Conservation (phyloP, 53 echinoderm and acorn worm species). For the Mesocentrotus franciscanus region DNA sequence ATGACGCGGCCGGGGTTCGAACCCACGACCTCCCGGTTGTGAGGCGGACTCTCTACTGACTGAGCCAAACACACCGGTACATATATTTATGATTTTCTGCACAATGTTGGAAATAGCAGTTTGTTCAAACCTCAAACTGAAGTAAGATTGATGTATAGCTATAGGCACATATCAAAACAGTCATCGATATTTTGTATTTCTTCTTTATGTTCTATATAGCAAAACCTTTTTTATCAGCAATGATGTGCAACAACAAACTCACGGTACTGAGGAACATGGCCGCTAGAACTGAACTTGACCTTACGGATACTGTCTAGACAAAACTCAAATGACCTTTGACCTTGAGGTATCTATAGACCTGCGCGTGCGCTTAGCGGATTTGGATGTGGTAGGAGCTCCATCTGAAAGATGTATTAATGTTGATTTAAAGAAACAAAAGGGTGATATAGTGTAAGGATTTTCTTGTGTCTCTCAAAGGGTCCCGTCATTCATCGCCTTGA, state of each 20-base stretch:
- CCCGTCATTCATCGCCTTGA: not conserved
- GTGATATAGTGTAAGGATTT: not conserved
- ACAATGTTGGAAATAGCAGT: too few relatives aligned
- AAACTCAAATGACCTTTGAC: not conserved
- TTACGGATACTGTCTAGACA: conserved; percentile 22
- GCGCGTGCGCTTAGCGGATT: not conserved
- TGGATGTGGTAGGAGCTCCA: not conserved
- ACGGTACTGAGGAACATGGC: not conserved
- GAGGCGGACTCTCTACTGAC: too few relatives aligned
- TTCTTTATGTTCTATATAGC: not conserved
- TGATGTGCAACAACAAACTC: not conserved
- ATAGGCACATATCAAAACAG: too few relatives aligned
- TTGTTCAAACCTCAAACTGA: too few relatives aligned
- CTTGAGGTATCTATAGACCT: not conserved
- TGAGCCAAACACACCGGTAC: too few relatives aligned
- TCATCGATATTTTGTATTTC: too few relatives aligned
- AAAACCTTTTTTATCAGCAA: not conserved
- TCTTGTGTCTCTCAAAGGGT: not conserved
- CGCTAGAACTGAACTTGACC: not conserved
- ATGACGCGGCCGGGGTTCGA: too few relatives aligned
- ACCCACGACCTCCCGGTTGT: too few relatives aligned
- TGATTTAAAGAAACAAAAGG: not conserved
- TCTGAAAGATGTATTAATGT: conserved; percentile 9
- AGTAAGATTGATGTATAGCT: too few relatives aligned
- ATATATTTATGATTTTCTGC: too few relatives aligned